Conservation (phyloP, 2,888 invertebrate genomes). For the Trisateles emortualis region DNA sequence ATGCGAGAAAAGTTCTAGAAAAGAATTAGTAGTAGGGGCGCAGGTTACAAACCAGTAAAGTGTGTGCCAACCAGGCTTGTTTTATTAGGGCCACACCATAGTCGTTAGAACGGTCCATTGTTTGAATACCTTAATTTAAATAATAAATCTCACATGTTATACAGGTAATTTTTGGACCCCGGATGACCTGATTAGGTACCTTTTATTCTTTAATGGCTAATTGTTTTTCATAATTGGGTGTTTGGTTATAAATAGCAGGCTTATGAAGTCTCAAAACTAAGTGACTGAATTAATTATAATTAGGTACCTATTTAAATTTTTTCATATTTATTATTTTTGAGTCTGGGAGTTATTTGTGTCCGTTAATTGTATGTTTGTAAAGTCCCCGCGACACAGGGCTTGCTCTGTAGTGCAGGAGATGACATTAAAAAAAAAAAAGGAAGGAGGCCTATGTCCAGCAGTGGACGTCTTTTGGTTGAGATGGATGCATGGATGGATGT, state of each 20-base stretch:
- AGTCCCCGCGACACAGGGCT: no score
- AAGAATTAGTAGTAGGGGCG: slow-evolving; percentile 2
- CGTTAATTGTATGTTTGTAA: no score
- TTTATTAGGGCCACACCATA: slow-evolving; percentile 42
- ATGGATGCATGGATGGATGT: no score
- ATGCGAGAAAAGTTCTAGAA: background rate
- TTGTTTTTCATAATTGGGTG: slow-evolving; percentile 28
- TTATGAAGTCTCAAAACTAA: background rate
- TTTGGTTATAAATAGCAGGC: slow-evolving; percentile 8
- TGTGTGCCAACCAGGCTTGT: slow-evolving; percentile 20
- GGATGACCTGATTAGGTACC: slow-evolving; percentile 28
- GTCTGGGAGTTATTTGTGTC: no score
- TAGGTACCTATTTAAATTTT: no score
- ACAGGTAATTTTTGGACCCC: slow-evolving; percentile 34
- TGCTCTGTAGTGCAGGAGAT: no score
- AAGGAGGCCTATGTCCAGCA: no score
- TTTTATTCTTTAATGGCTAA: slow-evolving; percentile 33
- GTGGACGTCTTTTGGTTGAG: no score
- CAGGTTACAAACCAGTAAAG: slow-evolving; percentile 5
- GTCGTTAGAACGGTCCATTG: slow-evolving; percentile 45
- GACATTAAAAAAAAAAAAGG: no score
- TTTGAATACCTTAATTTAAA: slow-evolving; percentile 56
- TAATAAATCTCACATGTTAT: slow-evolving; percentile 47
- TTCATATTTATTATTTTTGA: no score
- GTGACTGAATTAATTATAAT: no score